Conservation (phyloP, 2,113 vertebrate genomes). For the Reinhardtius hippoglossoides region DNA sequence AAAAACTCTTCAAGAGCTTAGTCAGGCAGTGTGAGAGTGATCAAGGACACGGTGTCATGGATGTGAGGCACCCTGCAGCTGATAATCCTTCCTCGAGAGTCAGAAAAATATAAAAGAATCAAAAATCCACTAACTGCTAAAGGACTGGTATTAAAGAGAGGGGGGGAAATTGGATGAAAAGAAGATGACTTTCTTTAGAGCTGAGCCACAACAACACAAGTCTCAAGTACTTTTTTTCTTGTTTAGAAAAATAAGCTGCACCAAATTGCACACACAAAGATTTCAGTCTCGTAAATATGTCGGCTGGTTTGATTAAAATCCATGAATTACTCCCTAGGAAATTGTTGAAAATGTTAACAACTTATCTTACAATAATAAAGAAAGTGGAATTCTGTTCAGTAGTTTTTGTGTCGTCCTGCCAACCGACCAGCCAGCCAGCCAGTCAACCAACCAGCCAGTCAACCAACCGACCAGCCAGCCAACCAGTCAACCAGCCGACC, state of each 20-base stretch:
- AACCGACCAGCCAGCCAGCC: too few species aligned
- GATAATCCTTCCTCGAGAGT: conserved; percentile 21
- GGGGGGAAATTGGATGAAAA: background rate
- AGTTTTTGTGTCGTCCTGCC: too few species aligned
- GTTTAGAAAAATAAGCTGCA: too few species aligned
- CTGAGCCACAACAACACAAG: background rate
- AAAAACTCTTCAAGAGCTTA: conserved; percentile 14
- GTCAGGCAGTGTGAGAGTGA: conserved; percentile 12
- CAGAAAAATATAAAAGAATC: background rate
- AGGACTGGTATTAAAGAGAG: background rate
- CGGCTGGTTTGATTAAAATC: too few species aligned
- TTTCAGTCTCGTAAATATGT: too few species aligned
- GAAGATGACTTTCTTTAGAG: background rate
- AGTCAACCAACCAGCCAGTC: too few species aligned
- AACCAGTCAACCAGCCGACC: too few species aligned
- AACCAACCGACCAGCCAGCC: too few species aligned
- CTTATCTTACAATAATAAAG: background rate
- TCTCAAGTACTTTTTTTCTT: too few species aligned
- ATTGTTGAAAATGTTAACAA: too few species aligned
- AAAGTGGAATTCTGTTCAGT: background rate
- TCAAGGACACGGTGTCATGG: conserved; percentile 33
- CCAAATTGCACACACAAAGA: too few species aligned
- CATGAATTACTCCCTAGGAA: too few species aligned
- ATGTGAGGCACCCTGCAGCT: conserved; percentile 33
- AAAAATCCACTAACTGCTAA: background rate